These are phyloP conservation scores for Stenchaetothrips biformis DNA, from an alignment of 2,888 invertebrate species.

Conservation along the genomic window DNA sequence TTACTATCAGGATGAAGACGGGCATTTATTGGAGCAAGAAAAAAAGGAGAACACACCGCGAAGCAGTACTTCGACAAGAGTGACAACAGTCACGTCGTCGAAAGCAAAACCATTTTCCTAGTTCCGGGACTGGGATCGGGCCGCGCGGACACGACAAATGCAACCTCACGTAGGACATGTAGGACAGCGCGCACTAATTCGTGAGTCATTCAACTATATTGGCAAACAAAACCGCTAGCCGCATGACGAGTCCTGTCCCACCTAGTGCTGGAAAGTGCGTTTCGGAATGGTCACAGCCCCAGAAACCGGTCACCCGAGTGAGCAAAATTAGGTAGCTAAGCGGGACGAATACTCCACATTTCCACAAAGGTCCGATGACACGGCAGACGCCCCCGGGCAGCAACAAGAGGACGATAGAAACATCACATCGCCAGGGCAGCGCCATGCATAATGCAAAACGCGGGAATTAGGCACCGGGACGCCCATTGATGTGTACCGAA, in stretches of 20 bases:
- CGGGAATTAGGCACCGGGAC: background rate
- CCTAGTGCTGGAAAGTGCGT: background rate
- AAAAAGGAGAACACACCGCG: too few species aligned
- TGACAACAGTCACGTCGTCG: too few species aligned
- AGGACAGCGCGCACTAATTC: background rate
- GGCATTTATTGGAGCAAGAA: too few species aligned
- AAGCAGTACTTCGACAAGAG: too few species aligned
- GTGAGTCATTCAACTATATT: conserved; percentile 11
- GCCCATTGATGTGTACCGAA: background rate
- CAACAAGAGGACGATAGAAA: background rate
- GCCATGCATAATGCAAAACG: background rate
- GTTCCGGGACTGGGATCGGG: background rate
- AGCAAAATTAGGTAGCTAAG: background rate
- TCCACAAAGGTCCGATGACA: background rate
- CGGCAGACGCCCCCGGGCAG: background rate
- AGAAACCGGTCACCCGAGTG: background rate
- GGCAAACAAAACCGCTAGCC: conserved; percentile 15
- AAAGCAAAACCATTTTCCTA: background rate
- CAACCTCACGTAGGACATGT: background rate
- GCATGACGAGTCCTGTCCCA: background rate
- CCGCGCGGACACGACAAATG: background rate
- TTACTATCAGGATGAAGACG: too few species aligned
- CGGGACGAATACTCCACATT: background rate
- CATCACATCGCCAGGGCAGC: background rate
- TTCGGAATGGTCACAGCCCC: background rate